Evolutionary conservation across 1,140 invertebrate genomes (phyloP).

Genomic region (Phthorimaea operculella): DNA sequence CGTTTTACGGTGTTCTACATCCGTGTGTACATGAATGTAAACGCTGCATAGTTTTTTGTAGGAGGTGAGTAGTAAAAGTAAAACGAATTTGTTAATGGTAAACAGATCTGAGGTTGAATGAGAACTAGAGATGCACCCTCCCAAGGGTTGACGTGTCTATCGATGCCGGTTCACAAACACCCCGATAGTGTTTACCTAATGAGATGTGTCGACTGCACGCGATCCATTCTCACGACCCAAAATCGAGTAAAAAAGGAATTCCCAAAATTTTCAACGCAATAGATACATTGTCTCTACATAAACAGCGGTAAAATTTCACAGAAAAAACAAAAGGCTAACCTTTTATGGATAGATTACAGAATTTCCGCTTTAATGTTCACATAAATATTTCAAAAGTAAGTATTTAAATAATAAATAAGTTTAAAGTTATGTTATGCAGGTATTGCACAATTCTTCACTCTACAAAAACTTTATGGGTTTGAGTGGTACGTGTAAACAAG

Average conservation of each 20-base stretch:
- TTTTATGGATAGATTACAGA: conserved; percentile 18
- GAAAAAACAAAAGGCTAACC: conserved; percentile 21
- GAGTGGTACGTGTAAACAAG: too few species aligned
- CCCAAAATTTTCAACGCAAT: conserved; percentile 48
- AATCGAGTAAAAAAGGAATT: conserved; percentile 41
- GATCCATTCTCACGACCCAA: conserved; percentile 58
- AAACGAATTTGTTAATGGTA: conserved; percentile 1
- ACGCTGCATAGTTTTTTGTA: background rate
- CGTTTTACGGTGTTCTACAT: conserved; percentile 32
- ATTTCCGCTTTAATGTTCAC: too few species aligned
- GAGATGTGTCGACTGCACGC: conserved; percentile 46
- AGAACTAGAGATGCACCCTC: background rate
- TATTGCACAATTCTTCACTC: too few species aligned
- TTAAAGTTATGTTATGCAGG: too few species aligned
- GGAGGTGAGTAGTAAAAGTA: conserved; percentile 1
- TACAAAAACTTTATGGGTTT: too few species aligned
- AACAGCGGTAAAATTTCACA: conserved; percentile 44
- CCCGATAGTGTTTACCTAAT: conserved; percentile 56
- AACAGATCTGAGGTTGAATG: conserved; percentile 5
- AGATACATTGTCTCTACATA: conserved; percentile 53
- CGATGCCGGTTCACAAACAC: conserved; percentile 29
- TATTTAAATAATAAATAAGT: too few species aligned
- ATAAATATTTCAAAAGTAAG: too few species aligned
- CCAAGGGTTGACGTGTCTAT: conserved; percentile 15
- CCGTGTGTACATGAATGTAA: conserved; percentile 13